Evolutionary conservation across 1,140 invertebrate species (phyloP), one percentile per base, ranked within the genome.

Genomic region (Eupeodes corollae): DNA sequence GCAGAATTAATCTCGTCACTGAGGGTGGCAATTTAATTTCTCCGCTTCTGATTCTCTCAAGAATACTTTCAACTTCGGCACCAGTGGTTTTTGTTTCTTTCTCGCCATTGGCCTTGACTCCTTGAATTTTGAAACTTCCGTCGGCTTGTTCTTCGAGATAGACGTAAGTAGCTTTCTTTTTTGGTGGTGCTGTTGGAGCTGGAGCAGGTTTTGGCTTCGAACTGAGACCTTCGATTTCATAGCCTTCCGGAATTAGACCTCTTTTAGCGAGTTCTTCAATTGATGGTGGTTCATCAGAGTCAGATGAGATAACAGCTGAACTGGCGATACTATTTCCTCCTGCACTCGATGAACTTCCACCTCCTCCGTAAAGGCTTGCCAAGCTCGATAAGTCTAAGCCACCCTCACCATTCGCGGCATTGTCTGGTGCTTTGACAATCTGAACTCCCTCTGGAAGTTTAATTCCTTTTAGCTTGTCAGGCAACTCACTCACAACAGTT

Each of bases 111-210:
- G 80, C 80, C 71, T 79, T 77, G 0, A 87, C 79, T 3, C 83
- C 84, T 63, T 86, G 83, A 2, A 89, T 84, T 68, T 88, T 88
- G 42, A 83, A 84, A 37, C 79, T 83, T 21, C 86, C 86, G 56
- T 89, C 86, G 1, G 80, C 74, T 63, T 88, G 86, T 57, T 89
- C 86, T 67, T 89, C 86, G 13, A 89, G 68, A 31, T 88, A 82
- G 5, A 89, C 86, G 55, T 88, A 89, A 0, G 86, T 88, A 0
- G 88, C 84, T 59, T 87, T 88, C 63, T 87, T 88, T 47, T 83
- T 79, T 13, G 76, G 76, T 48, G 77, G 79, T 1, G 74, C 73
- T n/a, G 86, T 72, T 56, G 83, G 76, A 63, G 87, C 83, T 2
- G 86, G 61, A 46, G 53, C 45, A 1, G 54, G 42, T 5, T 57